Base-by-base conservation (phyloP, 2,888 invertebrate genomes). In the Ennomos quercinarius region DNA sequence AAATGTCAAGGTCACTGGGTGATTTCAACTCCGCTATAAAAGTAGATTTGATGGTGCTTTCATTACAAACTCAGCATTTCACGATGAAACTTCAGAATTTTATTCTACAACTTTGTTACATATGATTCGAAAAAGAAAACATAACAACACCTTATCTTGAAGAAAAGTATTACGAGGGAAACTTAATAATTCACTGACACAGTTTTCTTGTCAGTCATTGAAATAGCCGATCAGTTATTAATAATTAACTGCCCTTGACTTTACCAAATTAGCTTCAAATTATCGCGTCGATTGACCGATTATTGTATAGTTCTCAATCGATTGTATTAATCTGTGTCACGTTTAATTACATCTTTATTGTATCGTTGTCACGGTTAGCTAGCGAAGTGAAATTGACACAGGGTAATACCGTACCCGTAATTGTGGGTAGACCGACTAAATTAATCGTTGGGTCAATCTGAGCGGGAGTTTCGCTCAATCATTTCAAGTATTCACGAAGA, bases 241-340 rank as follows among this genome's bases (percentile, higher is more conserved):
- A 27, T 27, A 27, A 27, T 27, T 27, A 27, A 27, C 27, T 27
- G 27, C 27, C 27, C 6, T 27, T 5, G 27, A 27, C 6, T 27
- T 27, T 40, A 60, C 45, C 37, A 57, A 57, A 44, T 48, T 58
- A 53, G 17, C 12, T 40, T 46, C 47, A 43, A 52, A 56, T 56
- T 41, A 52, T 41, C 40, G 43, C 42, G 57, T 54, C 51, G 48
- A 35, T 45, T 44, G 50, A 53, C 56, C 48, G 35, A 44, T 58
- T 48, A 53, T 58, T 48, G 52, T 52, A n/a, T 47, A 37, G 41
- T n/a, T 17, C 45, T 13, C 53, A 48, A 52, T 51, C 59, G 44
- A 54, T 59, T 57, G 57, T 56, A 53, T 52, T 41, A 27, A 17
- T 41, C 42, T 51, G 59, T 38, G 58, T 47, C 13, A 53, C 13